A percentile compares a stretch with the other conserved stretches of the same genome.
Evolutionary conservation across 2,113 vertebrate genomes (phyloP).

Genomic region (Suncus etruscus): DNA sequence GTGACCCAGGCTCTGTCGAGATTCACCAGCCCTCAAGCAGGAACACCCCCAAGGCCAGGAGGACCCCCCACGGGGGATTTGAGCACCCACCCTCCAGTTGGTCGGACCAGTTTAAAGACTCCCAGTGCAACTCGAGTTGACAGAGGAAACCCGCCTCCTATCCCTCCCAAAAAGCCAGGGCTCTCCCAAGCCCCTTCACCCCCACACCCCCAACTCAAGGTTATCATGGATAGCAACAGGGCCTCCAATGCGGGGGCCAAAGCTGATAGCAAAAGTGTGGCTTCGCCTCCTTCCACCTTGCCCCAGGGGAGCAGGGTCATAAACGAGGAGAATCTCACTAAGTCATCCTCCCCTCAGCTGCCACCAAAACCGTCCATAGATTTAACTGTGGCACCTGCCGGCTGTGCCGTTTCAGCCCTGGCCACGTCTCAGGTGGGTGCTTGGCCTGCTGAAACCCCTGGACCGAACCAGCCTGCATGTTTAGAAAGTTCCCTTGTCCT

Average conservation of each 20-base stretch:
- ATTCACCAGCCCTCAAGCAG: constrained; percentile 93
- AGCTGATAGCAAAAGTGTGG: constrained; percentile 88
- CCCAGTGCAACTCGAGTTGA: constrained; percentile 94
- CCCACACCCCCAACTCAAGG: constrained; percentile 95
- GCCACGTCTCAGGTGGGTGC: constrained; percentile 99
- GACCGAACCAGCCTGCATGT: constrained; percentile 95
- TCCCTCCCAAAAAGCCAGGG: constrained; percentile 99
- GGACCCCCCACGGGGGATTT: constrained; percentile 85
- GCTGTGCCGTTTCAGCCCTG: constrained; percentile 95
- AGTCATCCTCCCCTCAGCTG: constrained; percentile 95
- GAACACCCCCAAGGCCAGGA: constrained; percentile 86
- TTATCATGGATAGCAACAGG: constrained; percentile 92
- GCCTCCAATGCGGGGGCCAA: constrained; percentile 91
- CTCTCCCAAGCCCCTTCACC: constrained; percentile 97
- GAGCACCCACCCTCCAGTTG: constrained; percentile 86
- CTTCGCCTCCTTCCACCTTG: constrained; percentile 88
- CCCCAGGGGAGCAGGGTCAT: constrained; percentile 90
- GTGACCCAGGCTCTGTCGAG: constrained; percentile 97
- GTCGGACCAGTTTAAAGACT: constrained; percentile 92
- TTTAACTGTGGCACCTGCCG: constrained; percentile 92
- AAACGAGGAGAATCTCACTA: constrained; percentile 91
- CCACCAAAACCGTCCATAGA: constrained; percentile 99
- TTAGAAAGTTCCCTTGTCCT: constrained; percentile 94
- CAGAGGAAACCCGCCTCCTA: constrained; percentile 97
- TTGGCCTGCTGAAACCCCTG: constrained; percentile 89